Percentiles rank a stretch among this genome's conserved stretches.
Evolutionary conservation across 2,113 vertebrate genomes (phyloP).

Genomic region (Bombycilla garrulus): DNA sequence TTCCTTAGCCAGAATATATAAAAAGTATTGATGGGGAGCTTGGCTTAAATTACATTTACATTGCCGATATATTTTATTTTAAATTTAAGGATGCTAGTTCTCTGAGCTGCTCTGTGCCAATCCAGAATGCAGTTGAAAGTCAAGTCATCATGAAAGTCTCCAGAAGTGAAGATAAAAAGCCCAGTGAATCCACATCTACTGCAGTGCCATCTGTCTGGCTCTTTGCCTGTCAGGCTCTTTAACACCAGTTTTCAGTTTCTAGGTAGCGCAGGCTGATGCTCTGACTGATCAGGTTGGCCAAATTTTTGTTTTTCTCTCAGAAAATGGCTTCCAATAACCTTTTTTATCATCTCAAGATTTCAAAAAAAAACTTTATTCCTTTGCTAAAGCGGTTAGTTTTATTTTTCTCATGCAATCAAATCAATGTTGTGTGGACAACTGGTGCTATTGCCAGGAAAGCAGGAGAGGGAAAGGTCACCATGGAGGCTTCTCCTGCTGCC

Average conservation of each 20-base stretch:
- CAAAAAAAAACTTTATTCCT: neutral
- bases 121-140: neutral
- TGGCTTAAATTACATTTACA: neutral
- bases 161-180: neutral
- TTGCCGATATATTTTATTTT: neutral
- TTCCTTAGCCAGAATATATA: neutral
- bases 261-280: neutral
- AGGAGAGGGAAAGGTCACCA: neutral
- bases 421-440: neutral
- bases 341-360: neutral
- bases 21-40: neutral
- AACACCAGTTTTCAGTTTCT: neutral
- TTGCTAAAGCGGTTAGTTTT: neutral
- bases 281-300: neutral
- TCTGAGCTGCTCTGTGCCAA: neutral
- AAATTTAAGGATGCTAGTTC: neutral
- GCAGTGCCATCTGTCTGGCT: neutral
- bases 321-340: neutral
- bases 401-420: neutral
- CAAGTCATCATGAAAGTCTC: neutral
- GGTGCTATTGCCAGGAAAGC: neutral
- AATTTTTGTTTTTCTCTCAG: neutral
- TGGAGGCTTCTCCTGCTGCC: neutral
- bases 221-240: neutral
- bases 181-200: neutral